Percentiles rank a stretch among this genome's conserved stretches.
phyloP scores from a whole-genome alignment of 2,888 invertebrate species.

The Geotrupes spiniger region DNA sequence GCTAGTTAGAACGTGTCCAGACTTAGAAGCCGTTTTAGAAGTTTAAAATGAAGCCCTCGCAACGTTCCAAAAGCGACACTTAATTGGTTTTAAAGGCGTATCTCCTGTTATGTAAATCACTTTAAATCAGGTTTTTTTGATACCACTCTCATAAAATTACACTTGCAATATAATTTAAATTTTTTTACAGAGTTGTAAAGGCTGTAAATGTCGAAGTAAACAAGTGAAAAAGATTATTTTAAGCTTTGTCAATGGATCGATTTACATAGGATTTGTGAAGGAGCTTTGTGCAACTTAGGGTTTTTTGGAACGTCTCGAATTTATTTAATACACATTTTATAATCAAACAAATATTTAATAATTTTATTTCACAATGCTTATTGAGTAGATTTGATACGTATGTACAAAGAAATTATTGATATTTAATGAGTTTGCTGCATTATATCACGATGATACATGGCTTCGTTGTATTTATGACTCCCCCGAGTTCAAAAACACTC shows the following conservation, averaged over 20 bases:
- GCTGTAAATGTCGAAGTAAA: too few relatives aligned
- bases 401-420: conserved; percentile 3
- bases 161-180: neutral
- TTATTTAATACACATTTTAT: too few relatives aligned
- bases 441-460: conserved; percentile 1
- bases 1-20: conserved; percentile 28
- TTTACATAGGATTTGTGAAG: too few relatives aligned
- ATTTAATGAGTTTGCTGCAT: conserved; percentile 3
- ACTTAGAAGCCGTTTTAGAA: conserved; percentile 27
- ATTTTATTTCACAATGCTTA: too few relatives aligned
- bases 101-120: conserved; percentile 31
- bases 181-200: too few relatives aligned
- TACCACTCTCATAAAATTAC: neutral
- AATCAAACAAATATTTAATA: too few relatives aligned
- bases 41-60: conserved; percentile 31
- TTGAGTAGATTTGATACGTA: too few relatives aligned
- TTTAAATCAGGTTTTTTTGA: conserved; percentile 19
- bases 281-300: too few relatives aligned
- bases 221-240: too few relatives aligned
- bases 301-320: too few relatives aligned
- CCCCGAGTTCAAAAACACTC: conserved; percentile 3
- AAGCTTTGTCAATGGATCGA: too few relatives aligned
- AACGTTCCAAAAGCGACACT: conserved; percentile 27
- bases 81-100: conserved; percentile 32
- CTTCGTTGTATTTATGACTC: conserved; percentile 4